Evolutionary conservation across 2,113 vertebrate species (phyloP).

Genomic region (Balaenoptera acutorostrata): DNA sequence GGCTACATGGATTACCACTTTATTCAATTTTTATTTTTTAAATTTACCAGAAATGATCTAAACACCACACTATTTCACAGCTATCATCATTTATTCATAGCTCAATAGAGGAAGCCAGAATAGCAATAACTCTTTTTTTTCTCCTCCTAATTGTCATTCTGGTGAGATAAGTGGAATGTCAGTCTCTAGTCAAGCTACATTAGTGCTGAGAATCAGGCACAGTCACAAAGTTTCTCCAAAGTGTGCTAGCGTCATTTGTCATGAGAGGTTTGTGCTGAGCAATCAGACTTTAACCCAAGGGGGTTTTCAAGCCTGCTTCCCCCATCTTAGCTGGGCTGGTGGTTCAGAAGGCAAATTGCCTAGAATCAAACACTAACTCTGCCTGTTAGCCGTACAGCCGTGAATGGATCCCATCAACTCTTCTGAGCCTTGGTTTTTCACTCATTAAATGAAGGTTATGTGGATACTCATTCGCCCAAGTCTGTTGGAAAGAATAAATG

Average conservation of each 20-base stretch:
- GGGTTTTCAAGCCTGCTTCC: not conserved
- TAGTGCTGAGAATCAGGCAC: constrained; percentile 35
- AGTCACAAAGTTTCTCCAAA: constrained; percentile 23
- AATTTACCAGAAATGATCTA: constrained; percentile 70
- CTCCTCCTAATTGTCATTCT: constrained; percentile 68
- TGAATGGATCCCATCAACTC: not conserved
- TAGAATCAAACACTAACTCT: not conserved
- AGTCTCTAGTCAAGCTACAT: constrained; percentile 69
- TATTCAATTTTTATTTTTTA: constrained; percentile 61
- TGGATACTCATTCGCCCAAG: not conserved
- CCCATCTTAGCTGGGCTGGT: not conserved
- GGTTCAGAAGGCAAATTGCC: not conserved
- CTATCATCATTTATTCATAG: constrained; percentile 72
- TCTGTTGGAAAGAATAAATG: not conserved
- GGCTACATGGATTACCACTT: constrained; percentile 48
- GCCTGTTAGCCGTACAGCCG: not conserved
- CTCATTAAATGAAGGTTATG: not conserved
- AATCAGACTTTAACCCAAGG: not conserved
- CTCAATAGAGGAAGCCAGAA: constrained; percentile 61
- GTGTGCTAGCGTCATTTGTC: constrained; percentile 40
- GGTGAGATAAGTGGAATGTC: constrained; percentile 54
- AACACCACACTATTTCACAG: constrained; percentile 63
- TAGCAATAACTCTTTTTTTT: constrained; percentile 36
- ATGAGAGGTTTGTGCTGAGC: constrained; percentile 35
- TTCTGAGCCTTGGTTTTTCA: not conserved